Evolutionary conservation across 2,797 vertebrate genomes (phyloP), one percentile per base, ranked within the genome.

Genomic region (Sebastes flavidus): DNA sequence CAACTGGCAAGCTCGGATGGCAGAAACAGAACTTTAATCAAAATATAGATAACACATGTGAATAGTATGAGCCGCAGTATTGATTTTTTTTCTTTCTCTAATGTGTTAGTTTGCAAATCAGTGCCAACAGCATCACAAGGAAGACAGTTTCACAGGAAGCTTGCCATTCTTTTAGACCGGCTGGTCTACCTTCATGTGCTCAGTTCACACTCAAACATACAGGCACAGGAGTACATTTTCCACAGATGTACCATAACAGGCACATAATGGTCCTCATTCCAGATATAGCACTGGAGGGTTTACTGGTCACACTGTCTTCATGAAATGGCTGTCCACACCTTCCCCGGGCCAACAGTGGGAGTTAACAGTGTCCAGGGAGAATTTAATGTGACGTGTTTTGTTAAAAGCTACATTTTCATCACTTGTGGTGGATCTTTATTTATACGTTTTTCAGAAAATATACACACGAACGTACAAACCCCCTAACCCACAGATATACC

Each of bases 11-110:
- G 36, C 11, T 10, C 6, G 29, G 6, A 22, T 62, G 22, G 27
- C 32, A 82, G 42, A 72, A 73, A 80, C 59, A 80, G 54, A 75
- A 54, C 18, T 38, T 7, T 68, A 75, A 52, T 80, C 42, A 77
- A 56, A 70, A 83, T 20, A 67, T n/a, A 72, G 8, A 61, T 58
- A 22, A 18, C 22, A 68, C 34, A n/a, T 16, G 61, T 5, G 5
- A 70, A 38, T 13, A 29, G 5, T 36, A 25, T 60, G 13, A 76
- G 34, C 16, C 11, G 34, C 25, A 8, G 8, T 32, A 12, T 63
- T n/a, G 18, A 49, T 54, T 65, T 81, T 72, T 59, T 54, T 65
- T 81, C 68, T 59, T 71, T 18, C 56, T 56, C 4, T 22, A 55
- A 61, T 71, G 56, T 80, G 11, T 55, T 56, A 52, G 29, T 54